These are phyloP conservation scores for Catharus bicknelli DNA, from an alignment of 2,113 vertebrate species.

Conservation along the genomic window DNA sequence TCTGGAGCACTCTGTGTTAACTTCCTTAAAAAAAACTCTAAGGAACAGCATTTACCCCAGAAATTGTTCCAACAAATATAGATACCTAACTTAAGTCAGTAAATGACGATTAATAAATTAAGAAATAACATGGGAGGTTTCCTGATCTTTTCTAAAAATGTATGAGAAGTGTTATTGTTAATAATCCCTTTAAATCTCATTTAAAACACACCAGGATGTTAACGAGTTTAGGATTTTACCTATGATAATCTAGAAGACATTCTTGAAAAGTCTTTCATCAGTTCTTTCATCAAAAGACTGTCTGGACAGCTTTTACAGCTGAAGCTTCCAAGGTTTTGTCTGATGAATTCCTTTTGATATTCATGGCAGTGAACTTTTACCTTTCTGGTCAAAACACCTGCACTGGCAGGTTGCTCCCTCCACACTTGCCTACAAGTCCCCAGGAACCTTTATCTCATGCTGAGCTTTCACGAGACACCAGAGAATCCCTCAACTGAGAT, in stretches of 20 bases:
- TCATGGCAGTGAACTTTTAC: slow-evolving; percentile 21
- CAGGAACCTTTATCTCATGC: slow-evolving; percentile 38
- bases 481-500: neutral
- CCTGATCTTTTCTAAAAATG: neutral
- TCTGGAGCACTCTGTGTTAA: neutral
- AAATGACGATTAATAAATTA: neutral
- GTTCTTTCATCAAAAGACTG: neutral
- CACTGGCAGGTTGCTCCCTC: neutral
- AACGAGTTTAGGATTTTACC: neutral
- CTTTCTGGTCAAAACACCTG: slow-evolving; percentile 9
- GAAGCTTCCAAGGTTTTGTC: neutral
- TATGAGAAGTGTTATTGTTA: neutral
- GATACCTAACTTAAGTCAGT: neutral
- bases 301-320: neutral
- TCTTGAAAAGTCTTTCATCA: neutral
- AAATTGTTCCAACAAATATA: neutral
- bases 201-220: neutral
- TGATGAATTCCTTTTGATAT: slow-evolving; percentile 26
- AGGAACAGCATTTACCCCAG: neutral
- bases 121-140: neutral
- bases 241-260: neutral
- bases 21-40: neutral
- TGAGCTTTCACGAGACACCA: slow-evolving; percentile 48
- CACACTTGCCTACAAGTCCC: slow-evolving; percentile 13
- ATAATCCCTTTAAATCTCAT: neutral